Evolutionary conservation across 2,888 invertebrate species (phyloP), one percentile per base, ranked within the genome.

Genomic region (Parelbella ahira): DNA sequence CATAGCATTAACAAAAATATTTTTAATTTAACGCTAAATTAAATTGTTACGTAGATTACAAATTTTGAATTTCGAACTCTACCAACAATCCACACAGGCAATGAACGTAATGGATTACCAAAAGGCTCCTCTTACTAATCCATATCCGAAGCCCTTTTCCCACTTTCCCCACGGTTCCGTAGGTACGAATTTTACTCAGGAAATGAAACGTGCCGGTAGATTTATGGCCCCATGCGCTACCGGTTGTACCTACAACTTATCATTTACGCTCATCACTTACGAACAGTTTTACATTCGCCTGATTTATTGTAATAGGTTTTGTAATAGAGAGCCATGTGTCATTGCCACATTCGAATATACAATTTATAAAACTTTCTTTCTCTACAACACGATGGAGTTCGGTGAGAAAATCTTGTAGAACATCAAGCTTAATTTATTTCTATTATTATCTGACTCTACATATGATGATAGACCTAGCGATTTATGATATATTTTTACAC

Each of bases 201-300:
- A 86, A 86, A 86, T 84, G 84, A 81, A 82, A 83, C 75, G 76
- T 72, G 68, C 62, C 55, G 44, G 38, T 54, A 72, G 77, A 84
- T 84, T 84, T 81, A 82, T 78, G 60, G 69, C 59, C 58, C 56
- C 56, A 66, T 72, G 68, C 49, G 48, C 64, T 56, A 56, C 71
- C 68, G 73, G 71, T 69, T 71, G 62, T 59, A 66, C 68, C 71
- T 60, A 63, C 69, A 74, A 77, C 79, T 81, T 83, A 84, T 84
- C 82, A 80, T 80, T 82, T 75, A 76, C 76, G 72, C 71, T 74
- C 62, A 63, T 67, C 67, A 51, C 43, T n/a, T 18, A 30, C 47
- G 27, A 30, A 47, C 44, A 50, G 43, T 45, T 50, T 46, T 48
- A 45, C 45, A 42, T 52, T 51, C 45, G 43, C 34, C 38, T 44